Conservation (phyloP, 2,113 vertebrate species). For the Serilophus lunatus region DNA sequence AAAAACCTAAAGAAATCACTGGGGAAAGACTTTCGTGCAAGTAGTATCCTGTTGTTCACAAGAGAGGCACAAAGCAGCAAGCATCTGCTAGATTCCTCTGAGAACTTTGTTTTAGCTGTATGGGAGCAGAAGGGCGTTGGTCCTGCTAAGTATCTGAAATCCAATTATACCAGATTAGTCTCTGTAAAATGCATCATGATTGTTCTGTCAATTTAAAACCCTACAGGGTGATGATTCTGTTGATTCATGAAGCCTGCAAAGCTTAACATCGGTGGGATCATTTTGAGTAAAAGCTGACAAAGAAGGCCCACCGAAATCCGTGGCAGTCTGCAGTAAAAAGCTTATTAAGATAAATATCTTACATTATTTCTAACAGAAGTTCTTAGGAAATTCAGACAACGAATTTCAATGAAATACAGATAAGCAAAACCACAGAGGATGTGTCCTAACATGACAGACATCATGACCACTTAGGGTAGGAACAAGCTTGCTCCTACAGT, state of each 20-base stretch:
- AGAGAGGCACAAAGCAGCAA: not conserved
- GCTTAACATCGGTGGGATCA: not conserved
- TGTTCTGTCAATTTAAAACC: slow-evolving; percentile 44
- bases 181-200: slow-evolving; percentile 34
- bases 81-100: not conserved
- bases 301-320: not conserved
- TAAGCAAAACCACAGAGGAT: not conserved
- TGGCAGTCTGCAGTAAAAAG: not conserved
- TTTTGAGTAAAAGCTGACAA: not conserved
- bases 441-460: not conserved
- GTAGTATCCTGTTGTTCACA: not conserved
- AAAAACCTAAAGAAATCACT: not conserved
- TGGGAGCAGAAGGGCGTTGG: not conserved
- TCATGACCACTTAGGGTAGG: not conserved
- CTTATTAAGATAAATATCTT: not conserved
- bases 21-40: not conserved
- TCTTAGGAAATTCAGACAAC: not conserved
- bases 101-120: not conserved
- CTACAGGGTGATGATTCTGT: slow-evolving; percentile 32
- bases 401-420: not conserved
- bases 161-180: slow-evolving; percentile 30
- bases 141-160: slow-evolving; percentile 17
- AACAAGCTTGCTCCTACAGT: not conserved
- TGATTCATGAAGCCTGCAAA: not conserved
- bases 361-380: not conserved